phyloP scores from a whole-genome alignment of 1,140 invertebrate species.

The Bombus superbus region DNA sequence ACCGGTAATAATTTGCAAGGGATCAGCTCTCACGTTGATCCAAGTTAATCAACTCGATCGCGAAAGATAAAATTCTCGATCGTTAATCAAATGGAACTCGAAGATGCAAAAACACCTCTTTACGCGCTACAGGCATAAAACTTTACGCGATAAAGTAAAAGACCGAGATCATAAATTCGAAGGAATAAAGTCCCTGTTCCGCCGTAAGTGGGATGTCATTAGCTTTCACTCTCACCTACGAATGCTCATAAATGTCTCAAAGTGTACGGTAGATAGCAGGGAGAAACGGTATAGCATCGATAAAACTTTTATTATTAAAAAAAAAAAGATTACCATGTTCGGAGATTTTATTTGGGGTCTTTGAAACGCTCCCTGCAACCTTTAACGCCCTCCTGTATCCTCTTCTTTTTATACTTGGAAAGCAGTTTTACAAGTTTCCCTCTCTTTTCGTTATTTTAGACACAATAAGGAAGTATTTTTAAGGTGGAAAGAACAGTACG shows the following conservation, averaged over 20 bases:
- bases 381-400: background rate
- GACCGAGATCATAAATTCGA: background rate
- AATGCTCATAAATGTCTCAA: background rate
- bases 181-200: background rate
- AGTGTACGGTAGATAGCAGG: background rate
- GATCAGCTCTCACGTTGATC: too few relatives aligned
- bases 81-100: too few relatives aligned
- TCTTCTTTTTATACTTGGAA: background rate
- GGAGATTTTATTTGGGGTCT: background rate
- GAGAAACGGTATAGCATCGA: background rate
- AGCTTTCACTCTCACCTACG: background rate
- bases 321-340: background rate
- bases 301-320: constrained; percentile 28
- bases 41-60: too few relatives aligned
- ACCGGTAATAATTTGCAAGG: too few relatives aligned
- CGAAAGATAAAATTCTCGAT: too few relatives aligned
- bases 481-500: background rate
- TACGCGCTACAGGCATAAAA: background rate
- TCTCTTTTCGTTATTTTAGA: background rate
- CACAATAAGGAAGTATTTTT: background rate
- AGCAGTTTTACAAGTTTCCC: background rate
- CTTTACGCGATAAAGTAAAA: background rate
- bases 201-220: background rate
- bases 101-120: too few relatives aligned
- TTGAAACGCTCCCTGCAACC: too few relatives aligned